Base-by-base conservation (phyloP, 2,113 vertebrate genomes). In the Tyrannus savana region DNA sequence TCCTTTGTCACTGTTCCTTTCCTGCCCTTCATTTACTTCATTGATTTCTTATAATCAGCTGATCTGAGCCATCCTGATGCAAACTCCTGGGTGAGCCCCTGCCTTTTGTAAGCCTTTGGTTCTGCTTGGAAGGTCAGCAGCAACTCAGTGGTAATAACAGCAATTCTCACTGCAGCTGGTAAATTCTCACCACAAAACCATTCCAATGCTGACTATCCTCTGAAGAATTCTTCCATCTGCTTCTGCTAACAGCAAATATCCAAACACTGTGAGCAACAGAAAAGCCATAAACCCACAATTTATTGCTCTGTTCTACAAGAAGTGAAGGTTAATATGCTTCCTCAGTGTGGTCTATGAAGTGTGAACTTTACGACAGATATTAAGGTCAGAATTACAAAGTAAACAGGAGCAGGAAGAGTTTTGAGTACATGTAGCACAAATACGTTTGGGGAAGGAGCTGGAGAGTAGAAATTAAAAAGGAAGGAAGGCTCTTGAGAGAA, bases 171-270 rank as follows among this genome's bases (percentile, higher is more conserved):
- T 96, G 19, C 88, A 95, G 87, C 86, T 95, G 97, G 90, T 63
- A 44, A 75, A 92, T 62, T 33, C 94, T 95, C 84, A 18, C 80
- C 84, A 60, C 89, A 37, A 82, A 95, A 82, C 79, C 92, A 39
- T 90, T 85, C 69, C n/a, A 17, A 2, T 15, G 53, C 90, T 30
- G 19, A 3, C 79, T 27, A 52, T 81, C 87, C 96, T 96, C 96
- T 9, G 12, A 97, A 97, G 96, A 71, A 64, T 95, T 67, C n/a
- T 52, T 35, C 92, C 95, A 91, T 94, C 97, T 96, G 86, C 84
- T 96, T 73, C 95, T 87, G 52, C 89, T 84, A 94, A 68, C 91
- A 96, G 94, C 76, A 94, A 90, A 64, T 58, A 73, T 16, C 86
- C 95, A 52, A 91, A 84, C 76, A 39, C 46, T 22, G 81, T 5